These are phyloP conservation scores for Cecidostiba fungosa DNA, from an alignment of 2,888 invertebrate species.

Conservation along the genomic window DNA sequence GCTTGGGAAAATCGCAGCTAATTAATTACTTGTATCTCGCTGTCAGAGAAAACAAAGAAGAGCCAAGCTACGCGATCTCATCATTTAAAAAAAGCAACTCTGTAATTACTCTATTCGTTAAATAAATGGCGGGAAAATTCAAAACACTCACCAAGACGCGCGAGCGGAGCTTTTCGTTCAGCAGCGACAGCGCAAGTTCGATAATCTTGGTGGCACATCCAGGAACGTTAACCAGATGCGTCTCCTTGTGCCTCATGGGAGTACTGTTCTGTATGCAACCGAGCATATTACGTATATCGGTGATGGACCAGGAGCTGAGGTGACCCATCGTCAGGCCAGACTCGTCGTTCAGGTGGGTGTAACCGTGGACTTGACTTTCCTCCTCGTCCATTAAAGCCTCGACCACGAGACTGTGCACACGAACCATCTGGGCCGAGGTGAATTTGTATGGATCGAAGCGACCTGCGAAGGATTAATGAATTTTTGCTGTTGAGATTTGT, in stretches of 20 bases:
- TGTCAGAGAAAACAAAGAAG: background rate
- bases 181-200: conserved; percentile 90
- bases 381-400: conserved; percentile 93
- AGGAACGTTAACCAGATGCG: conserved; percentile 93
- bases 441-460: conserved; percentile 89
- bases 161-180: conserved; percentile 92
- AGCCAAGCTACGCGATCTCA: background rate
- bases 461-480: conserved; percentile 78
- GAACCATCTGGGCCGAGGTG: conserved; percentile 92
- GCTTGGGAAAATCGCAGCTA: conserved; percentile 10
- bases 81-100: background rate
- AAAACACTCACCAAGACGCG: conserved; percentile 88
- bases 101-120: background rate
- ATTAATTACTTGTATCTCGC: background rate
- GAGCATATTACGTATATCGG: conserved; percentile 88
- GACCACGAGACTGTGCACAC: conserved; percentile 92
- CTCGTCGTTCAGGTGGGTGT: conserved; percentile 91
- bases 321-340: conserved; percentile 92
- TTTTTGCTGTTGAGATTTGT: conserved; percentile 19
- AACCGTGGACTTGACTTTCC: conserved; percentile 90
- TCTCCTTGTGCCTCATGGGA: conserved; percentile 94
- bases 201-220: conserved; percentile 90
- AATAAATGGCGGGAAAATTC: background rate
- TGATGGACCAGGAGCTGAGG: conserved; percentile 90
- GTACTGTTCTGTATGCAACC: conserved; percentile 93